Evolutionary conservation across 2,113 vertebrate species (phyloP).

Genomic region (Pyxicephalus adspersus): DNA sequence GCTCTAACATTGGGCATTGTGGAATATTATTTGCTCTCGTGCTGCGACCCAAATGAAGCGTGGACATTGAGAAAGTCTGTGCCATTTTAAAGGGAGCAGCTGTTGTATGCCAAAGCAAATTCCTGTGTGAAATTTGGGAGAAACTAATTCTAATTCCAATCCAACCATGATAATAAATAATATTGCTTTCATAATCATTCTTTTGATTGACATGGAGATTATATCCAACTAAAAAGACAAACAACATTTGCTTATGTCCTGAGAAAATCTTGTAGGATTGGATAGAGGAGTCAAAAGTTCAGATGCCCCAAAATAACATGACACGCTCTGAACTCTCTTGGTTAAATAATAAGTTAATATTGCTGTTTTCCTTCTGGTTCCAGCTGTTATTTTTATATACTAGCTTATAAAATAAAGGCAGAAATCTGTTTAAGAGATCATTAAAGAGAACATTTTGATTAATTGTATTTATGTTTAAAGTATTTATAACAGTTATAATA

Average conservation of each 20-base stretch:
- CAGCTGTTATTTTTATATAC: too few relatives aligned
- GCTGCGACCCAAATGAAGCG: neutral
- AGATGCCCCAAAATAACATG: neutral
- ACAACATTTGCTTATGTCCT: neutral
- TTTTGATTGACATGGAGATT: conserved; percentile 2
- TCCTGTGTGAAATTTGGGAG: conserved; percentile 32
- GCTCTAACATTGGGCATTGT: neutral
- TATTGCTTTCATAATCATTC: conserved; percentile 18
- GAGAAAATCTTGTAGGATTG: neutral
- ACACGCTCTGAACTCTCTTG: neutral
- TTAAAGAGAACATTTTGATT: too few relatives aligned
- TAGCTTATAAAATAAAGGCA: too few relatives aligned
- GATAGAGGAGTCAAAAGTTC: conserved; percentile 1
- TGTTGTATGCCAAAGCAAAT: conserved; percentile 16
- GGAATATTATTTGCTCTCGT: conserved; percentile 7
- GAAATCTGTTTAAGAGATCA: too few relatives aligned
- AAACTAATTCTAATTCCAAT: conserved; percentile 35
- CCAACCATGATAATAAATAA: conserved; percentile 7
- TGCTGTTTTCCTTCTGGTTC: too few relatives aligned
- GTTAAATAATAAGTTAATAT: neutral
- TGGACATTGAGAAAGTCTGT: conserved; percentile 22
- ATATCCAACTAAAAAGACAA: neutral
- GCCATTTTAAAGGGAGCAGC: conserved; percentile 23
- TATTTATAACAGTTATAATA: too few relatives aligned
- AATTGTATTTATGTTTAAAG: too few relatives aligned